Evolutionary conservation across 2,113 vertebrate genomes (phyloP), one percentile per base, ranked within the genome.

Genomic region (Eretmodus cyanostictus): DNA sequence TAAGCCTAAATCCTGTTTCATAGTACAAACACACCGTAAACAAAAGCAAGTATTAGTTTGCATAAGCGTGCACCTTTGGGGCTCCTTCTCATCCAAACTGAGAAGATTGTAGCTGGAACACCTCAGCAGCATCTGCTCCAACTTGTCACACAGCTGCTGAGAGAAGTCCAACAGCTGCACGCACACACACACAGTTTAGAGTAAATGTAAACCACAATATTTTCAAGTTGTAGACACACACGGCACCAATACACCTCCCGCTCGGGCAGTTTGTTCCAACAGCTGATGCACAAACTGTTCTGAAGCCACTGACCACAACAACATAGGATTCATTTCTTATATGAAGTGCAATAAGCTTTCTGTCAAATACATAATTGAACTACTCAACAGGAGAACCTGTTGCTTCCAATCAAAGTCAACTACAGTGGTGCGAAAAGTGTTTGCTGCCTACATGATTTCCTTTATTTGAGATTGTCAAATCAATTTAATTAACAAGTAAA

Each of bases 91-190:
- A 5, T 97, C 96, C 88, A 98, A 84, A 79, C 92, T 94, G 82
- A 98, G 85, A 12, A 97, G 94, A 54, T 91, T 93, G 9, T 94
- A 94, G 29, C 93, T 96, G 29, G 95, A 95, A 5, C 92, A 97
- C 90, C 94, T 95, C 90, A 97, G 84, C n/a, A 97, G 84, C 93
- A 98, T 94, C 86, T 97, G 96, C 79, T 97, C 97, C 82, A 98
- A 93, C 38, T 91, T 95, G 27, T 95, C 94, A 82, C 96, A 96
- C 91, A 98, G 93, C 94, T 97, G 96, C 89, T 98, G 96, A n/a
- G 97, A 97, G 89, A 98, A 95, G 53, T 97, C 93, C 76, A 97
- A 83, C 91, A 97, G 94, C 97, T 98, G 93, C 40, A 47, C 7
- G 5, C 82, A 66, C 45, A 57, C 42, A 91, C 34, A 40, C 14